Evolutionary conservation across 2,113 vertebrate genomes (phyloP).

Genomic region (Spermophilus dauricus): DNA sequence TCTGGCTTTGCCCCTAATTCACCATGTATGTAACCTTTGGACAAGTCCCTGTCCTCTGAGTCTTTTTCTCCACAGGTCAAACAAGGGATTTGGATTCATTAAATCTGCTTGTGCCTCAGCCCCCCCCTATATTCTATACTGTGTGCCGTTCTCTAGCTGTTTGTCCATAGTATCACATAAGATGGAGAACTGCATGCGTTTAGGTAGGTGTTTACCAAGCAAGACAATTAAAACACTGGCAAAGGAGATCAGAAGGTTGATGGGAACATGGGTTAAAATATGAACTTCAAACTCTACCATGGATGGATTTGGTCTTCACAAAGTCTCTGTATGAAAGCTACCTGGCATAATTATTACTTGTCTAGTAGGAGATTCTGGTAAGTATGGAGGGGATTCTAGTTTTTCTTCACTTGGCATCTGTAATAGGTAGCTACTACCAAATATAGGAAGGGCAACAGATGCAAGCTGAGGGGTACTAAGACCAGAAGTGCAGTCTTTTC

Average conservation of each 20-base stretch:
- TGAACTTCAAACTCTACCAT: neutral
- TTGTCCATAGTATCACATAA: neutral
- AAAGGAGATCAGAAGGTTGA: neutral
- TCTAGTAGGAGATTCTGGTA: neutral
- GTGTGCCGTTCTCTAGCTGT: neutral
- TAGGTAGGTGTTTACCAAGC: neutral
- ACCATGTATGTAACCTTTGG: neutral
- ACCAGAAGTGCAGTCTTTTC: neutral
- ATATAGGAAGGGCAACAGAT: neutral
- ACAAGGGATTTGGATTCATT: neutral
- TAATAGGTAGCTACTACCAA: neutral
- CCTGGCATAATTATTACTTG: neutral
- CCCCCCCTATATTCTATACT: neutral
- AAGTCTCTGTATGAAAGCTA: neutral
- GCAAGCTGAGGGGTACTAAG: neutral
- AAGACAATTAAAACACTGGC: neutral
- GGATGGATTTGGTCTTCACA: neutral
- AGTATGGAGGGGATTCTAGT: neutral
- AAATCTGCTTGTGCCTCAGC: neutral
- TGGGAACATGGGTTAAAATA: neutral
- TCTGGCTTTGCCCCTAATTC: neutral
- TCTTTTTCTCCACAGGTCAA: slow-evolving; percentile 31
- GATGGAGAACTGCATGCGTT: neutral
- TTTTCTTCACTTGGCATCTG: neutral
- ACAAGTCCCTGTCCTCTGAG: neutral